Evolutionary conservation across 2,797 vertebrate species (phyloP).

Genomic region (Clarias pachynema): DNA sequence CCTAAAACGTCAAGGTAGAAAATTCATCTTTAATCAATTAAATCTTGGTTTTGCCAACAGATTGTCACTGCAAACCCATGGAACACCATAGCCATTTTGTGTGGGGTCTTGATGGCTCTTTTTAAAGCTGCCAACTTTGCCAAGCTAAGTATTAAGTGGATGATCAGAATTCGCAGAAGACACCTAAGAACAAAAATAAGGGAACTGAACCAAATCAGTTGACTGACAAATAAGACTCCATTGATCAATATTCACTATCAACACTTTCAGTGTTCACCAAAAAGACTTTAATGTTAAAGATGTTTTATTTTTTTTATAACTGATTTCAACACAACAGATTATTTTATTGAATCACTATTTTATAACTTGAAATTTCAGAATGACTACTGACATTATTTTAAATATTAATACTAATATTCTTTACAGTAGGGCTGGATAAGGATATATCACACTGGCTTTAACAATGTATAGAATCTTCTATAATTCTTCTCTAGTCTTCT

Average conservation of each 20-base stretch:
- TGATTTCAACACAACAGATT: background rate
- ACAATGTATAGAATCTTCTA: background rate
- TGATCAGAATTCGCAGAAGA: slow-evolving; percentile 89
- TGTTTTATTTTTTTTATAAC: slow-evolving; percentile 10
- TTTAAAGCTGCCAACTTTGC: slow-evolving; percentile 97
- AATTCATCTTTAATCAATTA: background rate
- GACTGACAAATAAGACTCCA: slow-evolving; percentile 20
- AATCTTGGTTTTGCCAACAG: slow-evolving; percentile 68
- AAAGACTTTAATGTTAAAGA: slow-evolving; percentile 16
- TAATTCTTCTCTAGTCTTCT: background rate
- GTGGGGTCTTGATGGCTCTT: slow-evolving; percentile 93
- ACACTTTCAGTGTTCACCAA: slow-evolving; percentile 4
- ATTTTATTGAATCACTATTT: slow-evolving; percentile 31
- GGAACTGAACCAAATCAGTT: slow-evolving; percentile 83
- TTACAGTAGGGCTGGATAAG: background rate
- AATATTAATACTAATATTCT: slow-evolving; percentile 5
- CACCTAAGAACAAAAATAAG: slow-evolving; percentile 73
- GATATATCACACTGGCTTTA: slow-evolving; percentile 12
- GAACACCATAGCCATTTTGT: slow-evolving; percentile 92
- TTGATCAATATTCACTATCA: background rate
- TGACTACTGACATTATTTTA: slow-evolving; percentile 41
- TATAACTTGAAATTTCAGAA: slow-evolving; percentile 24
- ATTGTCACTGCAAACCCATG: slow-evolving; percentile 95
- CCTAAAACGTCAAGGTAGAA: background rate
- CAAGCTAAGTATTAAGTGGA: slow-evolving; percentile 92